Evolutionary conservation across 2,888 invertebrate genomes (phyloP), one percentile per base, ranked within the genome.

Genomic region (Ormia ochracea): DNA sequence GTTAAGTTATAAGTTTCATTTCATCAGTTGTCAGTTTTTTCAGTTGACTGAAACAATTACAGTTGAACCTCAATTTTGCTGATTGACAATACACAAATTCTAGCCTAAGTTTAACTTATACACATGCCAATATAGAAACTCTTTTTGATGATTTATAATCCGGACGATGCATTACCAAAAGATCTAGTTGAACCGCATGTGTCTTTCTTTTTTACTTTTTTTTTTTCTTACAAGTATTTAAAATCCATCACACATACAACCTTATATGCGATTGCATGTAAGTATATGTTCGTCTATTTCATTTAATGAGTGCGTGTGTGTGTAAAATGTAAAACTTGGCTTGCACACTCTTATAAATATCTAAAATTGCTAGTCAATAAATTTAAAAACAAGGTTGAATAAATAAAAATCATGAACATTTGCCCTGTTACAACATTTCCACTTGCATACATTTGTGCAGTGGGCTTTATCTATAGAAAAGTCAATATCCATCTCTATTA

Each of bases 351-450:
- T 50, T 36, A 69, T 54, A 58, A 75, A 69, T 45, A 45, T 50
- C 73, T 65, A 65, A 36, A n/a, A 65, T 21, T 58, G 21, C 17
- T 28, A 75, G 69, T 65, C 74, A 74, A 79, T 74, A 74, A 68
- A 70, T 79, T 65, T 31, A 6, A 36, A 78, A 75, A 74, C 82
- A 82, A 83, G 83, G 83, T 81, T 75, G 79, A 81, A 77, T 50
- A 54, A 74, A 69, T 69, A 69, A 82, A n/a, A 81, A 82, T 82
- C 82, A 78, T 81, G 83, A 82, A 82, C 82, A 81, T 63, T 78
- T 43, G 73, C 52, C 77, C 75, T 48, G 58, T 54, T 58, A 23
- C 41, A 69, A 65, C 68, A 33, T 65, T 41, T 23, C 41, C 14
- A 28, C 3, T 26, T 26, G 50, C 1, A 48, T 9, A 10, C n/a